phyloP scores from a whole-genome alignment of 2,888 invertebrate species.

The Brenthis daphne region DNA sequence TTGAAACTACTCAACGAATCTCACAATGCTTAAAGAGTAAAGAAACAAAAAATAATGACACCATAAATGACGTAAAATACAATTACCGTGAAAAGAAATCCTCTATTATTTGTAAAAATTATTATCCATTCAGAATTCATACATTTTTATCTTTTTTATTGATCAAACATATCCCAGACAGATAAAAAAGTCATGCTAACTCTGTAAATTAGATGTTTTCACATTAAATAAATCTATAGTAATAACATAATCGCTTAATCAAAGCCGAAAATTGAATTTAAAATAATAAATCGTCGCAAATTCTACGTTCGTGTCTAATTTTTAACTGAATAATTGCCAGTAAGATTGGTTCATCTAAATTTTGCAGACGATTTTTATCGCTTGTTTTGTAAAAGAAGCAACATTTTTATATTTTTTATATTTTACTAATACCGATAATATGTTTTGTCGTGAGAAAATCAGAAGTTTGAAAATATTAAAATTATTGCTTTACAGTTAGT shows the following conservation, averaged over 20 bases:
- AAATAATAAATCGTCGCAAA: slow-evolving; percentile 46
- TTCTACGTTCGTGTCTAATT: slow-evolving; percentile 51
- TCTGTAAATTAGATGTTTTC: neutral
- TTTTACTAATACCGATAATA: slow-evolving; percentile 5
- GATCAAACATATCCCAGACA: neutral
- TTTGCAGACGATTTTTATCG: slow-evolving; percentile 23
- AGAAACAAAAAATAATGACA: no score
- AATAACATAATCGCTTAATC: slow-evolving; percentile 34
- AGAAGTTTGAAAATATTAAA: slow-evolving; percentile 8
- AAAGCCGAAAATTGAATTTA: slow-evolving; percentile 28
- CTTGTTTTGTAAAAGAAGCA: slow-evolving; percentile 5
- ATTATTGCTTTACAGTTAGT: slow-evolving; percentile 7
- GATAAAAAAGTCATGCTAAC: neutral
- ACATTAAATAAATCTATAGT: slow-evolving; percentile 14
- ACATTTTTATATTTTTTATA: slow-evolving; percentile 7
- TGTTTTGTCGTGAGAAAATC: slow-evolving; percentile 20
- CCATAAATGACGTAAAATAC: no score
- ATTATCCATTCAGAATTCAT: no score
- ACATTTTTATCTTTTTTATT: no score
- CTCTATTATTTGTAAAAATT: no score
- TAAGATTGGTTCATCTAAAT: slow-evolving; percentile 31
- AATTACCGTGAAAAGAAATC: no score
- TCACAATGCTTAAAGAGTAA: no score
- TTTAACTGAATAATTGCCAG: slow-evolving; percentile 53
- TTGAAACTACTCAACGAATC: no score